A percentile compares a stretch with the other conserved stretches of the same genome.
These are phyloP conservation scores for Ascaphus truei DNA, from an alignment of 2,113 vertebrate genomes.

Conservation along the genomic window DNA sequence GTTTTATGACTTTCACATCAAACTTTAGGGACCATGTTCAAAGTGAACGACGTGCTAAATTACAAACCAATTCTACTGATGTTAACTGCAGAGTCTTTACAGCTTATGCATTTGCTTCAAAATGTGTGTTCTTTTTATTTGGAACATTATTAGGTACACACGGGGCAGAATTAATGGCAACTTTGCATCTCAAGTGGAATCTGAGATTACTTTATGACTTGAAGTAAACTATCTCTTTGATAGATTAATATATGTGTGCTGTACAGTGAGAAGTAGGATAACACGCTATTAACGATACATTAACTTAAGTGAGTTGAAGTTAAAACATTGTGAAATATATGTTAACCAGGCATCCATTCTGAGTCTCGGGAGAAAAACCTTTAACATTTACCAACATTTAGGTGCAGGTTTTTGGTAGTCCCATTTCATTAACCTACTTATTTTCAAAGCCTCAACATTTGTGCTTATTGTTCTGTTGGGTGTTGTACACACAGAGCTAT, in stretches of 20 bases:
- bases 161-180: background rate
- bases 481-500: no score
- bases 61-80: slow-evolving; percentile 48
- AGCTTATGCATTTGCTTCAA: slow-evolving; percentile 7
- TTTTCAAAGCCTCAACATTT: no score
- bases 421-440: no score
- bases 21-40: slow-evolving; percentile 44
- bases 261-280: background rate
- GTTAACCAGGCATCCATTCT: no score
- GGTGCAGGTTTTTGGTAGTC: no score
- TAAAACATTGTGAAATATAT: no score
- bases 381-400: no score
- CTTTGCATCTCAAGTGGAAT: background rate
- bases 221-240: background rate
- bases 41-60: slow-evolving; percentile 50
- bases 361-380: no score
- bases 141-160: background rate
- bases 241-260: background rate
- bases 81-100: slow-evolving; percentile 46
- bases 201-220: background rate
- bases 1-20: slow-evolving; percentile 41
- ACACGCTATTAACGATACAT: background rate
- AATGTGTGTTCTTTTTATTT: background rate
- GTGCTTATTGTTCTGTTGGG: no score
- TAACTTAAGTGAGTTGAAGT: no score